Conservation (phyloP, 1,140 invertebrate genomes). For the Drosophila lowei region DNA sequence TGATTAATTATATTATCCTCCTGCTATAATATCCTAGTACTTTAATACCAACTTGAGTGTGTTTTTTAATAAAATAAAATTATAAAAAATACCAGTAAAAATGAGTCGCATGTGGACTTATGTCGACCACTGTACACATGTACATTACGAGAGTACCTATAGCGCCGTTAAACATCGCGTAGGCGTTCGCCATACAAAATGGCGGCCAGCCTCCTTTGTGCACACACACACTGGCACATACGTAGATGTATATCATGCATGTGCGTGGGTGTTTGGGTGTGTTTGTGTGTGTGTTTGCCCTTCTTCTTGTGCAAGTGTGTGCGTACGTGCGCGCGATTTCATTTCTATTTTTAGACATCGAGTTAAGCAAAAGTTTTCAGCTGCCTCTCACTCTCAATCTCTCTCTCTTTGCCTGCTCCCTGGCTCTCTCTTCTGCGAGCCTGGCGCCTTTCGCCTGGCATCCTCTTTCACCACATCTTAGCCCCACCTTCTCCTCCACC, state of each 20-base stretch:
- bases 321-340: conserved; percentile 76
- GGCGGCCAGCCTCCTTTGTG: conserved; percentile 71
- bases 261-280: not conserved
- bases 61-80: too few relatives aligned
- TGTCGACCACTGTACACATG: conserved; percentile 1
- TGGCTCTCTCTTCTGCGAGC: conserved; percentile 21
- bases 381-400: conserved; percentile 31
- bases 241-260: not conserved
- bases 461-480: conserved; percentile 40
- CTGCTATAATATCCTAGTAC: too few relatives aligned
- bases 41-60: too few relatives aligned
- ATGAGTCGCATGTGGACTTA: too few relatives aligned
- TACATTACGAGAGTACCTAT: not conserved
- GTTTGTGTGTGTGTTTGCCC: conserved; percentile 29
- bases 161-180: conserved; percentile 55
- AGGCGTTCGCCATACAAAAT: conserved; percentile 75
- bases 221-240: conserved; percentile 40
- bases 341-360: conserved; percentile 76
- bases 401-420: conserved; percentile 17
- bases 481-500: not conserved
- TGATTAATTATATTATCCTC: too few relatives aligned
- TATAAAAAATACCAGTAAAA: too few relatives aligned
- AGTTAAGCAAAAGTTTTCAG: conserved; percentile 62
- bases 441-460: conserved; percentile 53
- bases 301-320: conserved; percentile 21